Evolutionary conservation across 2,113 vertebrate genomes (phyloP), one percentile per base, ranked within the genome.

Genomic region (Leptodactylus fuscus): DNA sequence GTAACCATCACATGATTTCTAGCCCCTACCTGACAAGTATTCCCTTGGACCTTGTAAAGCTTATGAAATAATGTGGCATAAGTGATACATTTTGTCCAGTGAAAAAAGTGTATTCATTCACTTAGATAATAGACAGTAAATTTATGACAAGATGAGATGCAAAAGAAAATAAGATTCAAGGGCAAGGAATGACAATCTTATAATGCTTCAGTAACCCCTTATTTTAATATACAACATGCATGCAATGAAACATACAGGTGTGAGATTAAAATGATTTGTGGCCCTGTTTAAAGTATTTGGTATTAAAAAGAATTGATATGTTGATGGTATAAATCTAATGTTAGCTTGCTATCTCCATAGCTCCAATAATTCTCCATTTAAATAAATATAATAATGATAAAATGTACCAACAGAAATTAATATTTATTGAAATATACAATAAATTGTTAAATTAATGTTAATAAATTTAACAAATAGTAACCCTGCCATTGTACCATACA

Each of bases 151-250:
- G 46, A 65, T 60, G 20, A 84, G 46, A 77, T 20, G 74, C 46
- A 71, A 73, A 82, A 49, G 46, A 44, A 83, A 60, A 75, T 36
- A 70, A 75, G 24, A 76, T 53, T 77, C 73, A 84, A 84, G 82
- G 82, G n/a, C 82, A 77, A 84, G n/a, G 24, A 84, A 55, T 51
- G 48, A 55, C 32, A 71, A 27, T 18, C 41, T n/a, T 84, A 74
- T 71, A 83, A 74, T 83, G 81, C 67, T 60, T 20, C 49, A 18
- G 32, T 27, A 27, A 82, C 67, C 24, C 15, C 29, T 24, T 69
- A 36, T 73, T 36, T 38, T 16, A 36, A 55, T 55, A 71, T 60
- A 79, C 75, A 55, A 46, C 27, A 5, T 6, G 62, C n/a, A 34
- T 18, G 49, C 27, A 69, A 27, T 22, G 15, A 36, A 20, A 65